Conservation (phyloP, 2,888 invertebrate species). For the Apotomis betuletana region DNA sequence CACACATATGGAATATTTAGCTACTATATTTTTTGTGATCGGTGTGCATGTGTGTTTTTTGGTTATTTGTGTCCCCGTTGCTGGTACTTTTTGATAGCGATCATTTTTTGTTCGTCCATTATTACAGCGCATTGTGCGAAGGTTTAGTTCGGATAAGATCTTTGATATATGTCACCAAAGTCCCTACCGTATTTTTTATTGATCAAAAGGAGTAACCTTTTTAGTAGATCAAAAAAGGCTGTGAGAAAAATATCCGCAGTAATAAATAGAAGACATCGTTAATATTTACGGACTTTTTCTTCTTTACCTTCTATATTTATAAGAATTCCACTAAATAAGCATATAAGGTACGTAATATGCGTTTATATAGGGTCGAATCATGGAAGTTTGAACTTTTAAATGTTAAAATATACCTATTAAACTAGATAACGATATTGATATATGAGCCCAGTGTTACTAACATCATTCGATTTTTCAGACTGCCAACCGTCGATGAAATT, state of each 20-base stretch:
- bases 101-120: conserved; percentile 79
- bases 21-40: conserved; percentile 67
- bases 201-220: conserved; percentile 74
- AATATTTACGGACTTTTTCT: conserved; percentile 2
- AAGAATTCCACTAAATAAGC: too few relatives aligned
- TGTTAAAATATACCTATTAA: too few relatives aligned
- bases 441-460: too few relatives aligned
- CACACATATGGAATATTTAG: conserved; percentile 61
- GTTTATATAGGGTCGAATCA: too few relatives aligned
- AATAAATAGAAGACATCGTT: conserved; percentile 12
- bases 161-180: conserved; percentile 79
- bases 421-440: too few relatives aligned
- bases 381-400: too few relatives aligned
- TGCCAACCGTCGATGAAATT: not conserved
- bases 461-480: too few relatives aligned
- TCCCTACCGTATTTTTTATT: conserved; percentile 68
- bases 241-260: conserved; percentile 55
- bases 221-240: conserved; percentile 63
- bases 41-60: conserved; percentile 66
- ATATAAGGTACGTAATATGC: too few relatives aligned
- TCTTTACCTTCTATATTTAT: not conserved
- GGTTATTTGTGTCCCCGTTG: conserved; percentile 77
- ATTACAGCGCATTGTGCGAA: conserved; percentile 78
- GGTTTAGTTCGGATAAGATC: conserved; percentile 80
- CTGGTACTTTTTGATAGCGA: conserved; percentile 78